A percentile compares a stretch with the other conserved stretches of the same genome.
Evolutionary conservation across 2,113 vertebrate genomes (phyloP).

Genomic region (Oplegnathus fasciatus): DNA sequence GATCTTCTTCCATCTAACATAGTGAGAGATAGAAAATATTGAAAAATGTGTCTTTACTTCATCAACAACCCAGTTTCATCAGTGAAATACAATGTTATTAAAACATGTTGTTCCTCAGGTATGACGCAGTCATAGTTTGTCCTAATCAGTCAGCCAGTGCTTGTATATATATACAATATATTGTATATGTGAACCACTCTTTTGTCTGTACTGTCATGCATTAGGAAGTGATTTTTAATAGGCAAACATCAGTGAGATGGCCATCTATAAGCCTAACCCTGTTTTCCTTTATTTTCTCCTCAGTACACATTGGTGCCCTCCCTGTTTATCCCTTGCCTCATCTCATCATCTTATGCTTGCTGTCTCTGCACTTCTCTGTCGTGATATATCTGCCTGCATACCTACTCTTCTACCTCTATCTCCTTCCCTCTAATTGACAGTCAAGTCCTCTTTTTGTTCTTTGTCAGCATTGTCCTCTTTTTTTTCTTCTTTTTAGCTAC

Average conservation of each 20-base stretch:
- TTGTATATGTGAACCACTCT: too few relatives aligned
- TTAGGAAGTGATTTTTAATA: neutral
- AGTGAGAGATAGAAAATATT: constrained; percentile 26
- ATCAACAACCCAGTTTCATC: neutral
- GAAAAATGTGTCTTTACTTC: constrained; percentile 26
- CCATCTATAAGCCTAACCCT: neutral
- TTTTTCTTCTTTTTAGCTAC: constrained; percentile 6
- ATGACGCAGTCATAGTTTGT: neutral
- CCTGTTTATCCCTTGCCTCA: constrained; percentile 27
- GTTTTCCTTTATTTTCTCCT: constrained; percentile 11
- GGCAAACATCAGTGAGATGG: neutral
- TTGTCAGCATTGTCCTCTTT: constrained; percentile 58
- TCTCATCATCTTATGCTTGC: constrained; percentile 18
- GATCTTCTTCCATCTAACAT: constrained; percentile 26
- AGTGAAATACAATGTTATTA: neutral
- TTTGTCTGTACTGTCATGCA: neutral
- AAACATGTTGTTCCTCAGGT: neutral
- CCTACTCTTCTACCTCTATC: neutral
- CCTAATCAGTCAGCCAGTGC: neutral
- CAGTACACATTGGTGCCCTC: neutral
- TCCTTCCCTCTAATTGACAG: constrained; percentile 30
- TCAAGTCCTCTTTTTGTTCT: constrained; percentile 23
- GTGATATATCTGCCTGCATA: neutral
- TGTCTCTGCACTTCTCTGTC: constrained; percentile 31
- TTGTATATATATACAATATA: too few relatives aligned